Percentiles rank a stretch among this genome's conserved stretches.
Conservation (phyloP, 2,888 invertebrate species). For the Cylloceria caligata region DNA sequence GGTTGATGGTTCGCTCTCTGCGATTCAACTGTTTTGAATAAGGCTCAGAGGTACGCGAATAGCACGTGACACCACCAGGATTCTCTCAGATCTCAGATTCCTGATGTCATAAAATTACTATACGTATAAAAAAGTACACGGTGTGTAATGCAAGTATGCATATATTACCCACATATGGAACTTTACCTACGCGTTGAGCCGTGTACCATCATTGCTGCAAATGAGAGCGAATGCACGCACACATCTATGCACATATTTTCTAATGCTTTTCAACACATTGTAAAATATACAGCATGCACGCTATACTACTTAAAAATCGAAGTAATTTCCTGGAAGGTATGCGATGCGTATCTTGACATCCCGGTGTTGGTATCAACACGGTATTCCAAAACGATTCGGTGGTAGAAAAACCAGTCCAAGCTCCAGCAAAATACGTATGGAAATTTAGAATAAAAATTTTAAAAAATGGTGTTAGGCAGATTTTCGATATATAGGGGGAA, state of each 20-base stretch:
- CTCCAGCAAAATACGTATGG: neutral
- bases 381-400: neutral
- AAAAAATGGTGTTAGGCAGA: too few relatives aligned
- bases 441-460: constrained; percentile 3
- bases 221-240: constrained; percentile 54
- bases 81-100: constrained; percentile 49
- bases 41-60: too few relatives aligned
- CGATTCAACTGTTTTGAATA: constrained; percentile 37
- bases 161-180: neutral
- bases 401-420: neutral
- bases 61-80: too few relatives aligned
- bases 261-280: neutral
- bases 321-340: neutral
- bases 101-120: constrained; percentile 13
- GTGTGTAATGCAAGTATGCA: constrained; percentile 6
- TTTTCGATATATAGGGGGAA: too few relatives aligned
- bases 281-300: neutral
- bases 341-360: neutral
- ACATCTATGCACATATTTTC: constrained; percentile 1
- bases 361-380: constrained; percentile 2
- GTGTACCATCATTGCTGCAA: constrained; percentile 46
- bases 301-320: neutral
- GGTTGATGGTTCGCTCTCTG: neutral
- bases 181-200: neutral
- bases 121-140: neutral